Evolutionary conservation across 2,113 vertebrate species (phyloP), one percentile per base, ranked within the genome.

Genomic region (Heterochromis multidens): DNA sequence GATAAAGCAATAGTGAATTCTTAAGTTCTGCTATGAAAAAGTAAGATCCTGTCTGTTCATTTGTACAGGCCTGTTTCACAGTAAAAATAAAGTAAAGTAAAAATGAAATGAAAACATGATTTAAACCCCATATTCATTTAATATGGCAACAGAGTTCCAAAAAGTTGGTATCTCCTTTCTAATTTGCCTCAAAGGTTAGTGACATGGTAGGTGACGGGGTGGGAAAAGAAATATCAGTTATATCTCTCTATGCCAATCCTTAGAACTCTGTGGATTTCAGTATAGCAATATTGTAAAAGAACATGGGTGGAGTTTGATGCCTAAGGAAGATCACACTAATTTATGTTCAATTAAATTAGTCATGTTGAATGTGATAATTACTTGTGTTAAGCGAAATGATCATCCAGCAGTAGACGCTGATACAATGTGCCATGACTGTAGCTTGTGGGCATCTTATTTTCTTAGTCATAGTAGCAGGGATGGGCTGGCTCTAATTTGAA

Each of bases 321-420:
- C 93, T 16, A 83, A 89, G 92, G 93, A 93, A 5, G 57, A 13
- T 46, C 9, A 17, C 17, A 17, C 83, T 90, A 90, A 94, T 93
- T 92, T 91, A 88, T 92, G 90, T 93, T 89, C 79, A 86, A 92
- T 92, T 92, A 91, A 92, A 94, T 94, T 91, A 95, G 88, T 94
- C 91, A 88, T 89, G 92, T 91, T 89, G 83, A 89, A 90, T 57
- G 86, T 57, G 81, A 90, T 93, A 94, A 94, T 93, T 90, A 87
- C 88, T 90, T 84, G 76, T 89, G 85, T 94, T 91, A 87, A 92
- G 81, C 67, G 1, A 90, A 92, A 93, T 89, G 87, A 95, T 94
- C 89, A 89, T 87, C 85, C 65, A 63, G 16, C 82, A 58, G 46
- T 46, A 78, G 72, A 80, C 31, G 52, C 86, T 89, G 89, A 93